Evolutionary conservation across 2,797 vertebrate species (phyloP).

Genomic region (Oreortyx pictus): DNA sequence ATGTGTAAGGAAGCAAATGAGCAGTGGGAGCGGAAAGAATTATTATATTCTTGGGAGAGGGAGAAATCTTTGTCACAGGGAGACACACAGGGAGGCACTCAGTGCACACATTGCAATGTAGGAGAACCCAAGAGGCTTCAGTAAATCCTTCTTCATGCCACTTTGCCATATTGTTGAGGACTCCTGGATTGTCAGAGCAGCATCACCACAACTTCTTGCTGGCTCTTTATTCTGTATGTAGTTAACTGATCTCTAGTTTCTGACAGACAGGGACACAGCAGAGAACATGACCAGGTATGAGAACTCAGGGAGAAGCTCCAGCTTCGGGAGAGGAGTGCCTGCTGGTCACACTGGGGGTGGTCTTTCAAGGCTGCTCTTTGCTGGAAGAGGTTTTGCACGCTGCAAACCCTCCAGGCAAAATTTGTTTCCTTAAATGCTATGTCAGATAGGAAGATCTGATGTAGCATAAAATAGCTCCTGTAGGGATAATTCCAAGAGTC

Average conservation of each 20-base stretch:
- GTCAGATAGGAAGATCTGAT: neutral
- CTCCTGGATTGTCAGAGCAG: neutral
- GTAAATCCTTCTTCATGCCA: neutral
- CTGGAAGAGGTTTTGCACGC: neutral
- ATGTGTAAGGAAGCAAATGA: neutral
- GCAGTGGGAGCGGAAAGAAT: neutral
- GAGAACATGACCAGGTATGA: neutral
- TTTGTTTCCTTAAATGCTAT: neutral
- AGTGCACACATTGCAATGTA: rapidly evolving
- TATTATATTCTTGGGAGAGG: neutral
- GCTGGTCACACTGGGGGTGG: neutral
- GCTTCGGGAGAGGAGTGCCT: rapidly evolving
- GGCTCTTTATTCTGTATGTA: neutral
- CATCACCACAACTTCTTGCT: neutral
- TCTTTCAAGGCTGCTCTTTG: neutral
- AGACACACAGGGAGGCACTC: rapidly evolving
- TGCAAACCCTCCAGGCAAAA: neutral
- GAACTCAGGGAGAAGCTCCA: neutral
- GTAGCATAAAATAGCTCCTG: neutral
- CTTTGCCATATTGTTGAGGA: neutral
- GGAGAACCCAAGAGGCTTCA: neutral
- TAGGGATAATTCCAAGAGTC: neutral
- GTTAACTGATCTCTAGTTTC: neutral
- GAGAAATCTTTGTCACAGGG: neutral
- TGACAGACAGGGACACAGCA: neutral